phyloP scores from a whole-genome alignment of 2,113 vertebrate species.

The Girardinichthys multiradiatus region DNA sequence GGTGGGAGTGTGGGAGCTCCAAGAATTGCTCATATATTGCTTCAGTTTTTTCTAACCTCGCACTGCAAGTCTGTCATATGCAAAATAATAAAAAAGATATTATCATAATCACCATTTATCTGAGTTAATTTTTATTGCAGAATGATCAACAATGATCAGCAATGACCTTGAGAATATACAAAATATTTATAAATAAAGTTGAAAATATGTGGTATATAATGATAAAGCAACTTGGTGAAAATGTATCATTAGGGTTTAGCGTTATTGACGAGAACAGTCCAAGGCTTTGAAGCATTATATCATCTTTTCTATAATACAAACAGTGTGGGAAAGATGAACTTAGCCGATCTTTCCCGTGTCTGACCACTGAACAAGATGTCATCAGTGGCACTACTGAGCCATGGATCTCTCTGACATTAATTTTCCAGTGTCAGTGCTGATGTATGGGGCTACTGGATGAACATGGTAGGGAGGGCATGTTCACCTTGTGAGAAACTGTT shows the following conservation, averaged over 20 bases:
- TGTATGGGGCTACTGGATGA: conserved; percentile 70
- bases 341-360: conserved; percentile 36
- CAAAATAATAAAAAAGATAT: conserved; percentile 17
- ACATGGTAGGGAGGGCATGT: conserved; percentile 67
- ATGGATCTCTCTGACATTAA: conserved; percentile 68
- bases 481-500: conserved; percentile 75
- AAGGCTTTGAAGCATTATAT: neutral
- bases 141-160: conserved; percentile 10
- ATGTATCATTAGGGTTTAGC: neutral
- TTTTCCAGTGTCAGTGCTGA: conserved; percentile 78
- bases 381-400: conserved; percentile 46
- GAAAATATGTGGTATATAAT: neutral
- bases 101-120: conserved; percentile 13
- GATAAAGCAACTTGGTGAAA: neutral
- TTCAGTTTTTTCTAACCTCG: conserved; percentile 28
- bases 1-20: neutral
- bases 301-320: conserved; percentile 12
- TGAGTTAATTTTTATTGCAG: conserved; percentile 10
- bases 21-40: conserved; percentile 24
- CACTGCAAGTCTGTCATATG: conserved; percentile 26
- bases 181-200: neutral
- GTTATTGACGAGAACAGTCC: neutral
- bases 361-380: conserved; percentile 41
- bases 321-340: conserved; percentile 20
- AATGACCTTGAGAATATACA: conserved; percentile 3